Conservation (phyloP, 2,797 vertebrate genomes). For the Anolis apletophallus region DNA sequence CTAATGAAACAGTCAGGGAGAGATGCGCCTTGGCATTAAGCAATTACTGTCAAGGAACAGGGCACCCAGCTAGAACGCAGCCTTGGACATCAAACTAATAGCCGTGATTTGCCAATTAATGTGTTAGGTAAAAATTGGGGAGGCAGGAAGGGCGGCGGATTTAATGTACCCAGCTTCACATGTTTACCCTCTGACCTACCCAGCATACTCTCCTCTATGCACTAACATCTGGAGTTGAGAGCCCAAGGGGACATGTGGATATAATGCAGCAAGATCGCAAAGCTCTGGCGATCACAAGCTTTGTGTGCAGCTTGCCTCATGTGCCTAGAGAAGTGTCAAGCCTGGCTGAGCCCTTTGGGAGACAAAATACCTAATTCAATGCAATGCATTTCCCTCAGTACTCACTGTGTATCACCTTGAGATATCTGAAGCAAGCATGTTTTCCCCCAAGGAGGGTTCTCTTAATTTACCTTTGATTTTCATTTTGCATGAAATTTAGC, state of each 20-base stretch:
- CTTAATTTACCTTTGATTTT: no score
- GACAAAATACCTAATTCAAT: no score
- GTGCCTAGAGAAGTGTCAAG: no score
- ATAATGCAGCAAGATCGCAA: background rate
- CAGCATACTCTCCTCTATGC: background rate
- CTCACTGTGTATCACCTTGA: no score
- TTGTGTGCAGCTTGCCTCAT: no score
- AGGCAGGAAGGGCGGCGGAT: background rate
- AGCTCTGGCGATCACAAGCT: background rate
- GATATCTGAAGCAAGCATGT: no score
- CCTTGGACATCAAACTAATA: constrained; percentile 7
- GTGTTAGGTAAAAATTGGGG: background rate
- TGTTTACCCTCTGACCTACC: background rate
- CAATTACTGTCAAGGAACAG: constrained; percentile 27
- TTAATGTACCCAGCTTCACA: background rate
- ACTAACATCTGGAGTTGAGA: background rate
- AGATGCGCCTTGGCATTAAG: background rate
- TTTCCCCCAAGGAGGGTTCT: no score
- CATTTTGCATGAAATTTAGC: no score
- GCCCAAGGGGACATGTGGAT: background rate
- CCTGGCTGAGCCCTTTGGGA: no score
- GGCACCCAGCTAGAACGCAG: background rate
- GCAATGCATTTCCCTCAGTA: no score
- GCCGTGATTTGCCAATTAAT: constrained; percentile 23
- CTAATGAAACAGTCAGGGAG: constrained; percentile 18